These are phyloP conservation scores for Netelia fuscicornis DNA, from an alignment of 2,888 invertebrate species.

Conservation along the genomic window DNA sequence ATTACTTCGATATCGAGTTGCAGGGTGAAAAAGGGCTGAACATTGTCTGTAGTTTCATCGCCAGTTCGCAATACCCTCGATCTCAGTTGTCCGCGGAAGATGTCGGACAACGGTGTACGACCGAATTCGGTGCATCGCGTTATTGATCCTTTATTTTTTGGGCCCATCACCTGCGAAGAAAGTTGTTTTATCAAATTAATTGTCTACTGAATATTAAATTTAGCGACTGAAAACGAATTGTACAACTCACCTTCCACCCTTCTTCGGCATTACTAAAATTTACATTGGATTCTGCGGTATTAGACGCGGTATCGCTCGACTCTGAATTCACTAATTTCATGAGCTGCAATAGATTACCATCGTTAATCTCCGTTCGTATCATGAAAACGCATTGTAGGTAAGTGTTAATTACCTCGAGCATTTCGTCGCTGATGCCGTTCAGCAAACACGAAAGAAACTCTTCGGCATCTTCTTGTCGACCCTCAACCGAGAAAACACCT, in stretches of 20 bases:
- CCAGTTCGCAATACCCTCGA: constrained; percentile 92
- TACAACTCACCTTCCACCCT: constrained; percentile 88
- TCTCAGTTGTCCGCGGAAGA: constrained; percentile 96
- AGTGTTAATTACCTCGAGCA: constrained; percentile 91
- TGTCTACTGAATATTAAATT: too few relatives aligned
- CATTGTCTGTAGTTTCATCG: constrained; percentile 93
- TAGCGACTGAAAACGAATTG: not conserved
- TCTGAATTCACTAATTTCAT: constrained; percentile 85
- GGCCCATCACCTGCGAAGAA: constrained; percentile 89
- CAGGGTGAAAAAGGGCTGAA: constrained; percentile 98
- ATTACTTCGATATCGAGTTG: constrained; percentile 96
- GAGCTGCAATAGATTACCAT: constrained; percentile 82
- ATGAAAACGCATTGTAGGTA: not conserved
- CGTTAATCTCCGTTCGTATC: not conserved
- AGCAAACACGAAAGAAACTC: constrained; percentile 97
- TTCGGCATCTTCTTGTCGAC: constrained; percentile 98
- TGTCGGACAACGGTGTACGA: constrained; percentile 95
- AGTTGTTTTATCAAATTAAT: constrained; percentile 1
- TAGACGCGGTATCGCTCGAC: constrained; percentile 71
- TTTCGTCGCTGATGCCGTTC: constrained; percentile 98
- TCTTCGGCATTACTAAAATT: constrained; percentile 86
- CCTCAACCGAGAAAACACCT: constrained; percentile 91
- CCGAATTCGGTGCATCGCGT: constrained; percentile 93
- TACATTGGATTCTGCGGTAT: constrained; percentile 80
- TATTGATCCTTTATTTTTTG: constrained; percentile 94